Percentiles rank a stretch among this genome's conserved stretches.
Evolutionary conservation across 2,113 vertebrate genomes (phyloP).

Genomic region (Pterocles gutturalis): DNA sequence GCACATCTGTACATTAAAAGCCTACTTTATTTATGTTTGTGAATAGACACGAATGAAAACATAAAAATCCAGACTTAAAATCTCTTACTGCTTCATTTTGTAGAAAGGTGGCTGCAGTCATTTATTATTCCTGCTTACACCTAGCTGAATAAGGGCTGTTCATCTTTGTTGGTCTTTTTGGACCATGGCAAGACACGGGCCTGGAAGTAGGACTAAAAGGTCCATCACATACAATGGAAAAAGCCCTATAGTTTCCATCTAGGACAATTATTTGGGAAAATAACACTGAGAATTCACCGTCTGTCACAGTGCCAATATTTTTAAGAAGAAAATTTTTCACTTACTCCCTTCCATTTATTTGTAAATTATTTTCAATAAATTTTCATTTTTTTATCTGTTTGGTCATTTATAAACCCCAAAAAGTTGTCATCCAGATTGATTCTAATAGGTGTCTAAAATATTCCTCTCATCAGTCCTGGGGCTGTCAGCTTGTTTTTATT

Average conservation of each 20-base stretch:
- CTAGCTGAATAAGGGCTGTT: background rate
- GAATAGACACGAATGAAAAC: background rate
- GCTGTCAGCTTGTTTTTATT: background rate
- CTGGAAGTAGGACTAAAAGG: background rate
- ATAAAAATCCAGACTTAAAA: background rate
- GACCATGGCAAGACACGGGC: background rate
- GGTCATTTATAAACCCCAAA: background rate
- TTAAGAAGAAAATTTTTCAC: background rate
- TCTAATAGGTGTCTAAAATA: background rate
- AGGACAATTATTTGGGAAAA: background rate
- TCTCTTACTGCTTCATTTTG: background rate
- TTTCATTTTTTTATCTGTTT: background rate
- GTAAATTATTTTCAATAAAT: background rate
- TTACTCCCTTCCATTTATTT: background rate
- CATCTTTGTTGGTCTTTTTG: background rate
- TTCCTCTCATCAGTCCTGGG: background rate
- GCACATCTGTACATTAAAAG: background rate
- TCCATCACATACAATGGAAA: background rate
- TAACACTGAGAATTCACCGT: background rate
- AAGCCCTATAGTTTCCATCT: background rate
- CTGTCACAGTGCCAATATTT: background rate
- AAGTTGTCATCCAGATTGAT: background rate
- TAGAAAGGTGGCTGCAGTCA: background rate
- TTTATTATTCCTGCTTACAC: background rate
- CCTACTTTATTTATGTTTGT: background rate